phyloP scores from a whole-genome alignment of 2,113 vertebrate species.

The Myanophis thanlyinensis region DNA sequence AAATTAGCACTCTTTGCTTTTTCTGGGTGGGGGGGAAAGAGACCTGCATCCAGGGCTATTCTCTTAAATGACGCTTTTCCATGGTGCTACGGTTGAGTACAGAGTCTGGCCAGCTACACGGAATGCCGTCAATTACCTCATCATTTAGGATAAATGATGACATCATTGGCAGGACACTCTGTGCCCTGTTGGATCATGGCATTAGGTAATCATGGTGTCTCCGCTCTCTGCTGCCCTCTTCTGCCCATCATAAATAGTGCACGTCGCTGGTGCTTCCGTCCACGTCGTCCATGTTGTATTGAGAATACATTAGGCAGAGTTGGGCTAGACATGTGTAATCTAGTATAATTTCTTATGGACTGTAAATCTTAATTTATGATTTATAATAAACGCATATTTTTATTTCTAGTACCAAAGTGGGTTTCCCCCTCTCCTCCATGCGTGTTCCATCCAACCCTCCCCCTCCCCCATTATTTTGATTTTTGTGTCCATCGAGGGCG shows the following conservation, averaged over 20 bases:
- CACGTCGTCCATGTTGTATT: neutral
- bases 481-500: neutral
- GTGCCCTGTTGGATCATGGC: neutral
- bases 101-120: neutral
- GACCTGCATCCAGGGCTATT: neutral
- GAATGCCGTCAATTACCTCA: neutral
- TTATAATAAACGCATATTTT: neutral
- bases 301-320: neutral
- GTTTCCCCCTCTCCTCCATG: neutral
- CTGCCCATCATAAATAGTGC: neutral
- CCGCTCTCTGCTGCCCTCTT: neutral
- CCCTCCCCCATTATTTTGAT: neutral
- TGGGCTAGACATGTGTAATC: neutral
- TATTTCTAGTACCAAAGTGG: neutral
- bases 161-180: neutral
- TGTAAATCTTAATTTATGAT: neutral
- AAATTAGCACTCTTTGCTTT: neutral
- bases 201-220: neutral
- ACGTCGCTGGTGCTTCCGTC: neutral
- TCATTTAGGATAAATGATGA: neutral
- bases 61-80: neutral
- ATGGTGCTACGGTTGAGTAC: neutral
- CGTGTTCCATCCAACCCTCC: neutral
- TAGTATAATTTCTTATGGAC: no score
- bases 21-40: neutral